A percentile compares a stretch with the other conserved stretches of the same genome.
Conservation (phyloP, 2,888 invertebrate species). For the Lasioglossum vierecki region DNA sequence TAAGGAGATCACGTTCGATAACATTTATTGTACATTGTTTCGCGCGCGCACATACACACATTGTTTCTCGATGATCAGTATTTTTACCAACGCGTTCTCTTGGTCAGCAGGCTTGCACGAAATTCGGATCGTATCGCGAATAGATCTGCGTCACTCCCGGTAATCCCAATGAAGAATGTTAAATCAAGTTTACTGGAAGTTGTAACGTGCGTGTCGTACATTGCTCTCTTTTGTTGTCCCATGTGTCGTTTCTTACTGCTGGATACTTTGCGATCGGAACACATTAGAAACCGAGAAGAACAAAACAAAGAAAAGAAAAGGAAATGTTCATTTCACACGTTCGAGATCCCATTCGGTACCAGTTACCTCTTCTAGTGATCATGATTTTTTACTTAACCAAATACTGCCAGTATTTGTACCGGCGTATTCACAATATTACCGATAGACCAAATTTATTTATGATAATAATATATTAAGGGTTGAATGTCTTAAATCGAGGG, state of each 20-base stretch:
- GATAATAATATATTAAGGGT: constrained; percentile 83
- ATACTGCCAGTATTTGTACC: constrained; percentile 82
- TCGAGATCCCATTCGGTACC: constrained; percentile 56
- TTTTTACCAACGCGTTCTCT: constrained; percentile 14
- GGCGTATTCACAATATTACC: constrained; percentile 84
- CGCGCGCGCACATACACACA: not conserved
- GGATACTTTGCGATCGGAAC: constrained; percentile 28
- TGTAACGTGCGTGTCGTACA: constrained; percentile 66
- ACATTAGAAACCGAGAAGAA: constrained; percentile 10
- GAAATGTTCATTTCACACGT: constrained; percentile 37
- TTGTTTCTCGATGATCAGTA: constrained; percentile 7
- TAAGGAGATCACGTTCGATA: not conserved
- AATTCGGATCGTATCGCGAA: constrained; percentile 58
- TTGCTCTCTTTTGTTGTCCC: constrained; percentile 53
- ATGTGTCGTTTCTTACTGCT: constrained; percentile 49
- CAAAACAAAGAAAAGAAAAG: not conserved
- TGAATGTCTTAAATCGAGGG: constrained; percentile 80
- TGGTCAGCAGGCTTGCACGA: constrained; percentile 30
- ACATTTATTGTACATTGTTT: constrained; percentile 6
- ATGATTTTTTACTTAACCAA: constrained; percentile 80
- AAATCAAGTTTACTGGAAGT: constrained; percentile 77
- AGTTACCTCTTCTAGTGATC: constrained; percentile 75
- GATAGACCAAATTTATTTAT: constrained; percentile 84
- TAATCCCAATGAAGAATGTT: constrained; percentile 74
- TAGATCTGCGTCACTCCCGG: constrained; percentile 77